Evolutionary conservation across 2,888 invertebrate genomes (phyloP), one percentile per base, ranked within the genome.

Genomic region (Mythimna pallens): DNA sequence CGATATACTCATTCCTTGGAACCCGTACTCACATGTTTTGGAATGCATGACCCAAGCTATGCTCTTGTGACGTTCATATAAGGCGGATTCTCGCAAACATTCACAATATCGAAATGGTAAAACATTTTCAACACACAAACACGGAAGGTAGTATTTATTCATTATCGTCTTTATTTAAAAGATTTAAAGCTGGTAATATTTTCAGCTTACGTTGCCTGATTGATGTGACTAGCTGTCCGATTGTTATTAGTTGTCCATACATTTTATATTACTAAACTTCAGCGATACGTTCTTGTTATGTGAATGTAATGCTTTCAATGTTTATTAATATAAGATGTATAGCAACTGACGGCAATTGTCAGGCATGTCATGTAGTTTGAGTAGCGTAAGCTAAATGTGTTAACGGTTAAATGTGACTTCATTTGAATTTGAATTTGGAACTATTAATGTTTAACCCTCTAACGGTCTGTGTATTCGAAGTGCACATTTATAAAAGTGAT

Each of bases 81-180:
- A 89, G 89, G 89, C 92, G 92, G 91, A 89, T 86, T 89, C 87
- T 89, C 91, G 91, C 92, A 93, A 93, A 94, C 92, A 93, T 92
- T 94, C 93, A 94, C 94, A 94, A 90, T 92, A 92, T 93, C 92
- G 89, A 92, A 91, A 94, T 93, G 96, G 95, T 95, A 94, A 95
- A 93, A 94, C 92, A 93, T 94, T 93, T 90, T 91, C 94, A 90
- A 89, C 93, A 93, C 90, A 91, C 92, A 94, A 93, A 93, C 92
- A 93, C 90, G 90, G 86, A 95, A 96, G 96, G 96, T 96, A 96
- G 95, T 96, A 95, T 95, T 93, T 92, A 92, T 94, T 93, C 87
- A 94, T 94, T 95, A 92, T 92, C 87, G 91, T 92, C 86, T 90
- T 93, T 91, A 89, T 89, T 91, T 91, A 87, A 90, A 89, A 88